phyloP scores from a whole-genome alignment of 2,113 vertebrate species.

The Pipa parva region DNA sequence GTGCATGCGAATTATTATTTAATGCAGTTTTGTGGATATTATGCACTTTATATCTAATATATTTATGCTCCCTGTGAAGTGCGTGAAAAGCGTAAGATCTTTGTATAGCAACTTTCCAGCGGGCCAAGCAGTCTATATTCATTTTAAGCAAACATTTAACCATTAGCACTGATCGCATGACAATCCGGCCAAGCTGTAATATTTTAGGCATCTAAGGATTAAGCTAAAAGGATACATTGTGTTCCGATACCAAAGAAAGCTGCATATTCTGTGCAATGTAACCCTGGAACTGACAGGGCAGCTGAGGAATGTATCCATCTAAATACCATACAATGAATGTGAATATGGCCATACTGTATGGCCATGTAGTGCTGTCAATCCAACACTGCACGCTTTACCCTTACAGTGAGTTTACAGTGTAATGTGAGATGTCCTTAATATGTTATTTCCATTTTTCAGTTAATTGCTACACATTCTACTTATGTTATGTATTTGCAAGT shows the following conservation, averaged over 20 bases:
- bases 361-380: too few species aligned
- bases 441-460: not conserved
- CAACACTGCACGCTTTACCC: too few species aligned
- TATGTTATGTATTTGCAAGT: too few species aligned
- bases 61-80: conserved; percentile 13
- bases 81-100: conserved; percentile 20
- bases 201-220: not conserved
- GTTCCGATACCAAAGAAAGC: not conserved
- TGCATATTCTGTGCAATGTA: not conserved
- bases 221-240: not conserved
- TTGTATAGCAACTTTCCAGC: not conserved
- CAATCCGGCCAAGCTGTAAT: not conserved
- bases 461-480: too few species aligned
- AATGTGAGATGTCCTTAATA: not conserved
- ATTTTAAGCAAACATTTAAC: not conserved
- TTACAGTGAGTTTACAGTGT: not conserved
- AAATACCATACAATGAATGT: not conserved
- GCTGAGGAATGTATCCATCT: not conserved
- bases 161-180: not conserved
- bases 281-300: not conserved
- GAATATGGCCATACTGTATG: not conserved
- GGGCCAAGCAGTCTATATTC: not conserved
- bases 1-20: conserved; percentile 40
- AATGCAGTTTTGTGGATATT: conserved; percentile 33
- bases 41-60: conserved; percentile 31